Evolutionary conservation across 2,797 vertebrate genomes (phyloP), one percentile per base, ranked within the genome.

Genomic region (Gouania willdenowi): DNA sequence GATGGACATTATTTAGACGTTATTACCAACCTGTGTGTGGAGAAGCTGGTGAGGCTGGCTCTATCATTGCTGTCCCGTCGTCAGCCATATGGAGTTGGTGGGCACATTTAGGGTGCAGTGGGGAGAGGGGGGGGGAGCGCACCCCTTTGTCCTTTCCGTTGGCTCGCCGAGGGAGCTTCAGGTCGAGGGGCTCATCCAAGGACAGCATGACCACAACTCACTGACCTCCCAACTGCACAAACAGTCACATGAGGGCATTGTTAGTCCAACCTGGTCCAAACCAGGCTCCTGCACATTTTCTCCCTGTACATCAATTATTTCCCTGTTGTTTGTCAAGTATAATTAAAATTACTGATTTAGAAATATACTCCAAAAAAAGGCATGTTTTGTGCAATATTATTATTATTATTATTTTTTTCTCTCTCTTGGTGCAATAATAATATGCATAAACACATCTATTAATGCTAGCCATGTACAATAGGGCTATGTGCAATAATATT

Each of bases 131-230:
- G 0, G 85, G 72, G 2, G 82, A 84, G 28, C 81, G 66, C 1
- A 64, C 40, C 3, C 74, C 75, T 62, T 88, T 89, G 66, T 92
- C 92, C 53, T 86, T 81, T 48, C 78, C 44, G 51, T 70, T 75
- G 1, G 66, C 80, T 43, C 90, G 86, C 81, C 78, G 90, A 38
- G 92, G 94, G 69, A 98, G 88, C 78, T 97, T 98, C 67, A 98
- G 89, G 85, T 98, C 95, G 37, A 98, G 85, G 12, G 95, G 95
- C 84, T 98, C 94, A 10, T 98, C 95, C 85, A 98, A 71, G 33
- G 93, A 97, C 78, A 97, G 90, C 94, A 97, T 97, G 82, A 58
- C 78, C 41, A 20, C 62, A 47, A 68, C 48, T 55, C 27, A 12
- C 81, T 30, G 38, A 76, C 56, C 5, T 79, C 82, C 62, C 79